phyloP scores from a whole-genome alignment of 2,113 vertebrate species.

The Ciconia boyciana region DNA sequence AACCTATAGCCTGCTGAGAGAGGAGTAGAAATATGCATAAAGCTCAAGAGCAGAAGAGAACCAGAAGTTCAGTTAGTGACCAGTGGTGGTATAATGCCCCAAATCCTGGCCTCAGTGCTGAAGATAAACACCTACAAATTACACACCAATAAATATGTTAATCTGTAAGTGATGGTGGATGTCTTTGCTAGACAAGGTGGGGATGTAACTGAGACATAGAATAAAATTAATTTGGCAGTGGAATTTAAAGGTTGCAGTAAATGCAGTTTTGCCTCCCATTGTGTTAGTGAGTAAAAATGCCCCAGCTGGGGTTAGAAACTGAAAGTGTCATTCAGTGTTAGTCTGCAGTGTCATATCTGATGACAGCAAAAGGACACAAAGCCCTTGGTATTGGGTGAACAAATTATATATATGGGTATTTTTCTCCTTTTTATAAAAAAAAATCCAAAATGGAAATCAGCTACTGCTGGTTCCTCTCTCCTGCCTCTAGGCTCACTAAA shows the following conservation, averaged over 20 bases:
- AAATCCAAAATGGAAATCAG: not conserved
- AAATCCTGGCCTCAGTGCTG: not conserved
- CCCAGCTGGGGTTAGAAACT: not conserved
- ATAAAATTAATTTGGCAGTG: not conserved
- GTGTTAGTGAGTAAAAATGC: not conserved
- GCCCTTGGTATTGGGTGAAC: not conserved
- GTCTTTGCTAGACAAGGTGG: not conserved
- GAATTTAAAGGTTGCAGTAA: not conserved
- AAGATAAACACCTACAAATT: not conserved
- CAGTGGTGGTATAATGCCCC: not conserved
- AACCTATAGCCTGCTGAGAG: not conserved
- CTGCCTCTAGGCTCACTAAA: not conserved
- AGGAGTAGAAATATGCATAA: fast-evolving
- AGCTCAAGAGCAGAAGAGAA: not conserved
- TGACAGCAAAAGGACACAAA: not conserved
- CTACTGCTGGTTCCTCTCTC: not conserved
- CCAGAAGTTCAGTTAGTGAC: not conserved
- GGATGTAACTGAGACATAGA: not conserved
- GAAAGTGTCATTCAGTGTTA: not conserved
- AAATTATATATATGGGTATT: not conserved
- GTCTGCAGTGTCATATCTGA: not conserved
- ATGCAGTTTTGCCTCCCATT: not conserved
- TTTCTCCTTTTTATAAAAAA: not conserved
- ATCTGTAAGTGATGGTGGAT: not conserved
- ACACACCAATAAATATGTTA: not conserved